These are phyloP conservation scores for Bicyclus anynana DNA, from an alignment of 1,140 invertebrate species.

Conservation along the genomic window DNA sequence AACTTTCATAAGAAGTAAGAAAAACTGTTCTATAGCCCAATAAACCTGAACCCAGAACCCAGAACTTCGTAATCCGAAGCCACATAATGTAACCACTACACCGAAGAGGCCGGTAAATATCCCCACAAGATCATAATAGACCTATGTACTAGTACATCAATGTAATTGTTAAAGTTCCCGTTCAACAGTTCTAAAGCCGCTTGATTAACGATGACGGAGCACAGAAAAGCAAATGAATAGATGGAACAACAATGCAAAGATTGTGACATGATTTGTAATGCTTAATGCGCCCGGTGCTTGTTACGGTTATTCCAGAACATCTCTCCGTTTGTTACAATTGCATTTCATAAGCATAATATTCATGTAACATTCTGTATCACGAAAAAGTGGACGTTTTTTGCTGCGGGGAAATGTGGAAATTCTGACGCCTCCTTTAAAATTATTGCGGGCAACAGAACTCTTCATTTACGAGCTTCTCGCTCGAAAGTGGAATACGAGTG, in stretches of 20 bases:
- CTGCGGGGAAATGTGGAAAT: background rate
- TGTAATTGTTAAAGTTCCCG: background rate
- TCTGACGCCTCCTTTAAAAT: conserved; percentile 5
- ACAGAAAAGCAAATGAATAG: conserved; percentile 19
- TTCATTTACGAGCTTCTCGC: conserved; percentile 1
- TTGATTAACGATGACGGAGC: conserved; percentile 25
- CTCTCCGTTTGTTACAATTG: background rate
- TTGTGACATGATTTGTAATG: conserved; percentile 16
- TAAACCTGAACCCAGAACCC: no score
- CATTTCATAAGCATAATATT: conserved; percentile 4
- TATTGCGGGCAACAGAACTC: conserved; percentile 4
- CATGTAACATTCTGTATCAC: background rate
- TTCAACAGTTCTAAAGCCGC: conserved; percentile 12
- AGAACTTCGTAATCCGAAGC: no score
- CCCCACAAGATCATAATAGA: no score
- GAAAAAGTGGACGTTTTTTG: conserved; percentile 1
- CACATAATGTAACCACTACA: no score
- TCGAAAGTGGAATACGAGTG: background rate
- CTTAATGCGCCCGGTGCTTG: conserved; percentile 7
- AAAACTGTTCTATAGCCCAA: no score
- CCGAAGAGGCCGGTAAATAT: no score
- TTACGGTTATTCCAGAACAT: conserved; percentile 7
- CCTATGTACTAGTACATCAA: no score
- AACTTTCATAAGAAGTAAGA: no score
- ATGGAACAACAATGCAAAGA: conserved; percentile 19